Evolutionary conservation across 1,140 invertebrate genomes (phyloP).

Genomic region (Myzus persicae): DNA sequence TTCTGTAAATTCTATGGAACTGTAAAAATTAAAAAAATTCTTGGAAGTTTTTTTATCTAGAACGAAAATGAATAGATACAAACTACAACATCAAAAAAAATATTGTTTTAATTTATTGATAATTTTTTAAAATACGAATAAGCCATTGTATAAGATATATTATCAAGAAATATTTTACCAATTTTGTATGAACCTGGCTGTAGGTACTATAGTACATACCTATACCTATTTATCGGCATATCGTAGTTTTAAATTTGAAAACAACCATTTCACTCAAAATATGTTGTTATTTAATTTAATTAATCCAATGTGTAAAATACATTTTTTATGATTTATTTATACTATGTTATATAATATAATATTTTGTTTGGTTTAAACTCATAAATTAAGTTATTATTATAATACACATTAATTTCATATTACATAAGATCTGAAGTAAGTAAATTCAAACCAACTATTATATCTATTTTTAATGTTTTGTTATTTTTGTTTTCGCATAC

Average conservation of each 20-base stretch:
- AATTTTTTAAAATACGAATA: background rate
- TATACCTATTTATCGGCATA: too few relatives aligned
- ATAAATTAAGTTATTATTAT: background rate
- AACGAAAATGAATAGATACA: too few relatives aligned
- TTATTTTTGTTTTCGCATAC: background rate
- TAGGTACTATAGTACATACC: too few relatives aligned
- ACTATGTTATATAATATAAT: too few relatives aligned
- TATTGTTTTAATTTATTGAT: too few relatives aligned
- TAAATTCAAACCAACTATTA: constrained; percentile 4
- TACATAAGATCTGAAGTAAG: background rate
- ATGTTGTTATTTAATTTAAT: background rate
- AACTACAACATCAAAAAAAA: too few relatives aligned
- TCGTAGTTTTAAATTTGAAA: background rate
- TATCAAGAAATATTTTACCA: background rate
- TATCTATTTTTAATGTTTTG: constrained; percentile 16
- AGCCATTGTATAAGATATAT: background rate
- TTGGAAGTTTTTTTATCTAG: too few relatives aligned
- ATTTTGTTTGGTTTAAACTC: background rate
- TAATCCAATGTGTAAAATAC: background rate
- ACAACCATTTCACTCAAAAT: background rate
- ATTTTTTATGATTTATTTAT: background rate
- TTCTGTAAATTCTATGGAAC: background rate
- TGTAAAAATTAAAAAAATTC: too few relatives aligned
- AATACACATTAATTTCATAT: background rate
- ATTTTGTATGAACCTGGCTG: background rate